phyloP scores from a whole-genome alignment of 2,797 vertebrate genomes.

The Setipinna tenuifilis region DNA sequence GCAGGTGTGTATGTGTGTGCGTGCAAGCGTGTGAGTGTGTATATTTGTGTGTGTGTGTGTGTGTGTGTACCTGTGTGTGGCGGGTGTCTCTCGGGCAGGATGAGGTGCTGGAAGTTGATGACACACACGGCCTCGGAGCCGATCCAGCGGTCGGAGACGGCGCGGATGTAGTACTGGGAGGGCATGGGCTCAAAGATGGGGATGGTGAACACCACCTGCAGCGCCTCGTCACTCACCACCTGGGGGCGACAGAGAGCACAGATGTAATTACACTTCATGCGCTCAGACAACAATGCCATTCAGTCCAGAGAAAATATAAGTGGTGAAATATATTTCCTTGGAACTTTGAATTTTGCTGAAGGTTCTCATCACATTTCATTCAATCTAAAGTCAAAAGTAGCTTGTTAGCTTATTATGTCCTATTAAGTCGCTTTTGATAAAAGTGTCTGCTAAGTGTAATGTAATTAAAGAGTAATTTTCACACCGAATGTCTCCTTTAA shows the following conservation, averaged over 20 bases:
- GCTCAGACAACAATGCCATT: neutral
- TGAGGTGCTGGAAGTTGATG: conserved; percentile 97
- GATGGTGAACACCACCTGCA: conserved; percentile 93
- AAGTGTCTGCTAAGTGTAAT: too few relatives aligned
- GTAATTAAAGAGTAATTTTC: too few relatives aligned
- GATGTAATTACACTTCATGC: neutral
- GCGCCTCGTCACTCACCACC: conserved; percentile 89
- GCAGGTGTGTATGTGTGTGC: conserved; percentile 42
- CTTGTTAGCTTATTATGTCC: too few relatives aligned
- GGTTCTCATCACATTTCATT: too few relatives aligned
- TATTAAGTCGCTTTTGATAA: too few relatives aligned
- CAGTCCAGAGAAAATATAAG: neutral
- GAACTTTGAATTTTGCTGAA: too few relatives aligned
- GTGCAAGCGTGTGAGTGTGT: neutral
- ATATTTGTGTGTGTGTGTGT: neutral
- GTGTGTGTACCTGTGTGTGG: conserved; percentile 89
- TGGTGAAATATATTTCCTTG: too few relatives aligned
- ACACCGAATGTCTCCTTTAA: too few relatives aligned
- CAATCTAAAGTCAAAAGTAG: too few relatives aligned
- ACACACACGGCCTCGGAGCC: conserved; percentile 93
- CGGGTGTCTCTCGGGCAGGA: conserved; percentile 95
- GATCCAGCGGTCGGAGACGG: conserved; percentile 95
- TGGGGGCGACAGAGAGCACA: conserved; percentile 57
- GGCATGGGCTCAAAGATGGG: conserved; percentile 98
- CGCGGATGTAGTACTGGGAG: conserved; percentile 96